Evolutionary conservation across 35 echinoderm and acorn worm species (phyloP).

Genomic region (Apostichopus parvimensis): DNA sequence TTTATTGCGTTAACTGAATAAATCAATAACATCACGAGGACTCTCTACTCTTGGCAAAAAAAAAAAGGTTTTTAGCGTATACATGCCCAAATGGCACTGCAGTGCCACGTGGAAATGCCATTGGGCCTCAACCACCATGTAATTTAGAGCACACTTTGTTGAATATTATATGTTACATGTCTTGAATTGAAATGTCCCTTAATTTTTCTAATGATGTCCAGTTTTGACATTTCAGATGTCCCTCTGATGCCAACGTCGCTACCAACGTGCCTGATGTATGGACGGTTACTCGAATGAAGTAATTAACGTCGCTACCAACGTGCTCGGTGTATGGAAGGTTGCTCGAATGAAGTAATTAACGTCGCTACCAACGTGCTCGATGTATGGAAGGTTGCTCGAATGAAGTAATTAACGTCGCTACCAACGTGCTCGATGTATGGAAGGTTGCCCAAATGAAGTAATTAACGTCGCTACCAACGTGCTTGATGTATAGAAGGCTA

Average conservation of each 20-base stretch:
- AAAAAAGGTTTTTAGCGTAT: not conserved
- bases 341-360: not conserved
- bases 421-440: no score
- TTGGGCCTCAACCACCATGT: not conserved
- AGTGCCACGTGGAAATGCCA: not conserved
- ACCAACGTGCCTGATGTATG: no score
- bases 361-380: no score
- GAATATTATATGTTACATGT: not conserved
- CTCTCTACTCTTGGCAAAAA: not conserved
- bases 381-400: not conserved
- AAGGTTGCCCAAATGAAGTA: not conserved
- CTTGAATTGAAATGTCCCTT: not conserved
- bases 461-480: not conserved
- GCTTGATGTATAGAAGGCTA: no score
- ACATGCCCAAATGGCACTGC: not conserved
- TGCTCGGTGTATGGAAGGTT: no score
- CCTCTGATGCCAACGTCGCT: constrained; percentile 11
- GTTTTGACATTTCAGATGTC: constrained; percentile 13
- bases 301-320: no score
- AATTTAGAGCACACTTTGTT: constrained; percentile 22
- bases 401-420: not conserved
- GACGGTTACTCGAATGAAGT: no score
- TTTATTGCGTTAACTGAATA: not conserved
- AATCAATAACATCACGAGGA: constrained; percentile 1
- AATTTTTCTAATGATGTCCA: constrained; percentile 7